Base-by-base conservation (phyloP, 2,888 invertebrate genomes). In the Cecidostiba fungosa region DNA sequence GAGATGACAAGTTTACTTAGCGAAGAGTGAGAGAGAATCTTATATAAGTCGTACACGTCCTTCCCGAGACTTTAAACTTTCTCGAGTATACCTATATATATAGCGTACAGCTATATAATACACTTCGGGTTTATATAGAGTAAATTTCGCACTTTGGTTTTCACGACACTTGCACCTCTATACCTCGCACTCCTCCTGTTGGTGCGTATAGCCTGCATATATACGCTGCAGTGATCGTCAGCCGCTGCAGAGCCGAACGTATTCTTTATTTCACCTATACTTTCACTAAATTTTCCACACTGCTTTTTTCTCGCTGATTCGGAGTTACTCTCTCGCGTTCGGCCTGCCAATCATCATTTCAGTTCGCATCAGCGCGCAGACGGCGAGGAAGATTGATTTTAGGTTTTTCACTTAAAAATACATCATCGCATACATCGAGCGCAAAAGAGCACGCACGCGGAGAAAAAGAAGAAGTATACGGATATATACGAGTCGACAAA, bases 1-100 rank as follows among this genome's bases (percentile, higher is more conserved):
- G 66, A 77, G n/a, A 83, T 54, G 77, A 83, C 69, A 77, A 77
- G 59, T 83, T 83, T 77, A 70, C 72, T 83, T 72, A 72, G 77
- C 26, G 29, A 2, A 26, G 5, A 14, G 62, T 10, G 62, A 29
- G 66, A 29, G 14, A 23, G 19, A 12, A 26, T 47, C 32, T 54
- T 80, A 54, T 80, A 54, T 39, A 26, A 54, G 19, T 8, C 69
- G 78, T 1, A 50, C 23, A 12, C 32, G 14, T 32, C 39, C 19
- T 16, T 5, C 26, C 47, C 69, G 14, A 76, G 74, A 32, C 54
- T 76, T 39, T 69, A 69, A 82, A 82, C 50, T 82, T 76, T 69
- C 50, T 36, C 26, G 73, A 23, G 29, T 23, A 43, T n/a, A n/a
- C n/a, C n/a, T n/a, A n/a, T n/a, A n/a, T n/a, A n/a, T n/a, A n/a